A percentile compares a stretch with the other conserved stretches of the same genome.
These are phyloP conservation scores for Sepioteuthis lessoniana DNA, from an alignment of 2,888 invertebrate genomes.

Conservation along the genomic window DNA sequence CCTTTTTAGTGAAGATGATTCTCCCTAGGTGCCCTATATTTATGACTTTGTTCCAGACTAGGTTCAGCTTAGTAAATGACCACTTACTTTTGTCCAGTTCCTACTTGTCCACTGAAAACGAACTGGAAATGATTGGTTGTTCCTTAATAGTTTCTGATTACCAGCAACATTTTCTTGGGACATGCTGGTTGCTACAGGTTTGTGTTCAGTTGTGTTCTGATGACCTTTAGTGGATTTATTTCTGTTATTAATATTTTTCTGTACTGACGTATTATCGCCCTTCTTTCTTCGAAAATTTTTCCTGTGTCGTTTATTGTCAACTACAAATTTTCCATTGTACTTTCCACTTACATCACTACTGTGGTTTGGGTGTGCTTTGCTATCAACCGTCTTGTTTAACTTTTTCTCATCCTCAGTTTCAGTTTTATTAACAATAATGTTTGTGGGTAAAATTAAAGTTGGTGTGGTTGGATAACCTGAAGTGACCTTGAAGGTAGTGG, in stretches of 20 bases:
- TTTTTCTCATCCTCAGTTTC: conserved; percentile 43
- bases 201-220: conserved; percentile 5
- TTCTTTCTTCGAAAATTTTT: background rate
- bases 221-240: background rate
- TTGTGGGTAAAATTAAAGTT: background rate
- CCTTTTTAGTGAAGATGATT: no score
- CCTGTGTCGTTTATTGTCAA: background rate
- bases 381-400: conserved; percentile 43
- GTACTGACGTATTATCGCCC: background rate
- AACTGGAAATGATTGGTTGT: conserved; percentile 1
- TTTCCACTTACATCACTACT: conserved; percentile 56
- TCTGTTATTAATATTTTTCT: background rate
- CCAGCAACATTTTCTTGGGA: conserved; percentile 36
- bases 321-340: background rate
- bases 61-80: background rate
- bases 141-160: conserved; percentile 11
- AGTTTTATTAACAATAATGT: conserved; percentile 35
- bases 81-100: conserved; percentile 59
- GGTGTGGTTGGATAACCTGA: background rate
- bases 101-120: conserved; percentile 54
- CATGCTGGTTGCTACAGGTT: conserved; percentile 42
- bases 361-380: conserved; percentile 54
- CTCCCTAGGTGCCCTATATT: no score
- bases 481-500: background rate
- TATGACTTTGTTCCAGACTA: fast-evolving